Conservation (phyloP, 2,888 invertebrate species). For the Hetaerina titia region DNA sequence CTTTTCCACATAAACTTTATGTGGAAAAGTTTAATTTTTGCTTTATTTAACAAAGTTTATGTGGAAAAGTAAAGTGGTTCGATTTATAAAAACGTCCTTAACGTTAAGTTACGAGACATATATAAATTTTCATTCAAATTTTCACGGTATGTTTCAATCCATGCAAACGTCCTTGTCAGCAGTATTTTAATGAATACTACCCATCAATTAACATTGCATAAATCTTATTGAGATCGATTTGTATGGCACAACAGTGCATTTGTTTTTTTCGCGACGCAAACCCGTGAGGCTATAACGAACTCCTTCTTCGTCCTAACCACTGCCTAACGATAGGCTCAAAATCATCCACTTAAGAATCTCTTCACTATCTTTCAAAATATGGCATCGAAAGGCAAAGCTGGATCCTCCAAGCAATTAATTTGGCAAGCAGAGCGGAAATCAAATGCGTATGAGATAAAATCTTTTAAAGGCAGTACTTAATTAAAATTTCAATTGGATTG, state of each 20-base stretch:
- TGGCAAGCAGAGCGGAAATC: background rate
- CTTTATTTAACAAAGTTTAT: too few species aligned
- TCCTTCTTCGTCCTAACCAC: conserved; percentile 22
- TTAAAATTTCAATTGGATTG: too few species aligned
- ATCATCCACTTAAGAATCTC: conserved; percentile 24
- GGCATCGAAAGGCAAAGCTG: background rate
- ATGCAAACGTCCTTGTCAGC: conserved; percentile 25
- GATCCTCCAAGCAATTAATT: background rate
- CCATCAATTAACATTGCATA: conserved; percentile 34
- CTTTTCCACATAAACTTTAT: too few species aligned
- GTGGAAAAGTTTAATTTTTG: too few species aligned
- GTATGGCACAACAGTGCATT: conserved; percentile 10
- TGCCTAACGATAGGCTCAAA: conserved; percentile 28
- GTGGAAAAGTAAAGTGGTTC: too few species aligned
- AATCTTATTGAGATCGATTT: conserved; percentile 33
- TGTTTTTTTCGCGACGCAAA: conserved; percentile 28
- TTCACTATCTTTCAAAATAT: background rate
- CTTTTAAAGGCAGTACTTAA: too few species aligned
- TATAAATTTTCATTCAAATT: background rate
- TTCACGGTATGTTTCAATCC: background rate
- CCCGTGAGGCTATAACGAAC: conserved; percentile 33
- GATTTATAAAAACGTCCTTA: too few species aligned
- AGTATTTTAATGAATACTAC: conserved; percentile 34
- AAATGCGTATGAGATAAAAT: too few species aligned
- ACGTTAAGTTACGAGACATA: background rate